A percentile compares a stretch with the other conserved stretches of the same genome.
Conservation (phyloP, 2,888 invertebrate species). For the Tuberolachnus salignus region DNA sequence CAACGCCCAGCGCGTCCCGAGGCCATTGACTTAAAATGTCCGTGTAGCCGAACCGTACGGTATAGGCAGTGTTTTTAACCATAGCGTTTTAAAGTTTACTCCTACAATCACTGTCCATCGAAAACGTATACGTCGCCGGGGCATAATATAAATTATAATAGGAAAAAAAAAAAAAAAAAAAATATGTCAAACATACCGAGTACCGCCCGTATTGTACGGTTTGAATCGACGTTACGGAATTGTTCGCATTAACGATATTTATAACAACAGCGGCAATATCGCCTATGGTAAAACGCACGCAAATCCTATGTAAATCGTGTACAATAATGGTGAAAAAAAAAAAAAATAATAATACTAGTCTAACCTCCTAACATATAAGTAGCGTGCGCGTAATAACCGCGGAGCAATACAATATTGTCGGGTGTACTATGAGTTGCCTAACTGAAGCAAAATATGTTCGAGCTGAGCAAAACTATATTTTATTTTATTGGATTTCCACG, state of each 20-base stretch:
- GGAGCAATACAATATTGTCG: background rate
- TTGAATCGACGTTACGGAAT: no score
- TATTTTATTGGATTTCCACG: background rate
- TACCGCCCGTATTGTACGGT: no score
- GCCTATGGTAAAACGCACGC: background rate
- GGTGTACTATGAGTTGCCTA: background rate
- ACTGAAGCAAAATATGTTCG: background rate
- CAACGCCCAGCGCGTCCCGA: background rate
- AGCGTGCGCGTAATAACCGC: background rate
- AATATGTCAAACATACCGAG: no score
- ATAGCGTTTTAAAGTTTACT: background rate
- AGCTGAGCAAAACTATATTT: background rate
- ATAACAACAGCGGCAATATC: background rate
- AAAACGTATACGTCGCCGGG: background rate
- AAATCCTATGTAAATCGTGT: background rate
- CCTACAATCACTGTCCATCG: background rate
- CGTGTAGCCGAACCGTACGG: background rate
- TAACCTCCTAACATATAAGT: background rate
- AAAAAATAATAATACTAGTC: no score
- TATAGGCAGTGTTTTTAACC: background rate
- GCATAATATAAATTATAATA: no score
- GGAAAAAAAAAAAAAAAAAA: no score
- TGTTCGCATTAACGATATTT: background rate
- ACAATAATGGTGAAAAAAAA: background rate
- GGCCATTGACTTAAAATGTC: constrained; percentile 33